Evolutionary conservation across 2,113 vertebrate species (phyloP).

Genomic region (Proterorhinus semilunaris): DNA sequence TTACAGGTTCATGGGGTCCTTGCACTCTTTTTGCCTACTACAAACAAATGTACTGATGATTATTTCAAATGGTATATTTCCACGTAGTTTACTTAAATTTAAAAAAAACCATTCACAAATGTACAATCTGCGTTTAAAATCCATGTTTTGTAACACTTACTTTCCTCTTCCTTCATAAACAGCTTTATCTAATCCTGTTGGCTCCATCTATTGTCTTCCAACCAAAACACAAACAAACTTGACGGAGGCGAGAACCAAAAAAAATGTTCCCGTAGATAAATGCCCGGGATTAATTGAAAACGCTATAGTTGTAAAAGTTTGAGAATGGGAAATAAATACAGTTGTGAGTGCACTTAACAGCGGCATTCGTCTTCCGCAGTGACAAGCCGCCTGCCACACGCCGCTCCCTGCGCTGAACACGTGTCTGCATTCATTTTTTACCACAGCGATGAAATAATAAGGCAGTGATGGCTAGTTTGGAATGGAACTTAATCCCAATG

Average conservation of each 20-base stretch:
- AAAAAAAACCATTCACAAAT: neutral
- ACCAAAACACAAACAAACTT: constrained; percentile 6
- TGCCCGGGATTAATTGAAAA: neutral
- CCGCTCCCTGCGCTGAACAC: neutral
- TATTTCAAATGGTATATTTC: too few relatives aligned
- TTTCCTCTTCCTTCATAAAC: neutral
- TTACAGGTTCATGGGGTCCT: too few relatives aligned
- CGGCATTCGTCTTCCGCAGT: neutral
- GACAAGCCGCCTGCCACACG: neutral
- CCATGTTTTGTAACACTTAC: neutral
- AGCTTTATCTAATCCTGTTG: constrained; percentile 6
- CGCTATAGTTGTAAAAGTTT: neutral
- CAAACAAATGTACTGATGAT: too few relatives aligned
- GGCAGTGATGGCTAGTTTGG: neutral
- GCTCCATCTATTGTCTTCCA: constrained; percentile 1
- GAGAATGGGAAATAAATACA: neutral
- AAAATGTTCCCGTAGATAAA: neutral
- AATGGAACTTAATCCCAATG: constrained; percentile 3
- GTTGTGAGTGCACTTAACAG: constrained; percentile 1
- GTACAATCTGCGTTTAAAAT: neutral
- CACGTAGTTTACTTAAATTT: too few relatives aligned
- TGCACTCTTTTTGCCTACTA: too few relatives aligned
- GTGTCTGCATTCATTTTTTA: neutral
- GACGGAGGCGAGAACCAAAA: neutral
- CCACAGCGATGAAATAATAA: neutral